Evolutionary conservation across 2,888 invertebrate genomes (phyloP).

Genomic region (Amphipyra berbera): DNA sequence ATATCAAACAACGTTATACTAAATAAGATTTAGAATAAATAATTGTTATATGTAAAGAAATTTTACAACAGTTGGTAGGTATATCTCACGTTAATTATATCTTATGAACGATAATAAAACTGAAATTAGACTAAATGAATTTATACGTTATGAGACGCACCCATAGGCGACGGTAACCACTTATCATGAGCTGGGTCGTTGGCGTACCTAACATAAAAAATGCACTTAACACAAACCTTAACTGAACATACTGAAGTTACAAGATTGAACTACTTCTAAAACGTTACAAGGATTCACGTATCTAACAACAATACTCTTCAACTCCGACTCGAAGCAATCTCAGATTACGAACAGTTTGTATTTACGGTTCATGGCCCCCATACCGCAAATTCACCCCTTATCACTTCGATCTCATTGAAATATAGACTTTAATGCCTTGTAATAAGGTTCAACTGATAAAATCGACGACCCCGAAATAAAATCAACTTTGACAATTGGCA

Average conservation of each 20-base stretch:
- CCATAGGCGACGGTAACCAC: too few species aligned
- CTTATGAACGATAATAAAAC: too few species aligned
- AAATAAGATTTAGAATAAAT: too few species aligned
- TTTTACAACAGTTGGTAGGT: too few species aligned
- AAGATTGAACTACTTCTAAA: constrained; percentile 1
- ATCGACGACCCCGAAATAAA: constrained; percentile 13
- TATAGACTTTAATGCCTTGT: neutral
- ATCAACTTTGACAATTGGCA: constrained; percentile 47
- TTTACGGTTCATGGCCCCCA: constrained; percentile 37
- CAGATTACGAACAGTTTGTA: constrained; percentile 46
- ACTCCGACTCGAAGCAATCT: constrained; percentile 34
- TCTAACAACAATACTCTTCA: constrained; percentile 33
- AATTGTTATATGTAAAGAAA: too few species aligned
- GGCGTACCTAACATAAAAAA: too few species aligned
- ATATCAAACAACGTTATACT: too few species aligned
- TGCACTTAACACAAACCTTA: neutral
- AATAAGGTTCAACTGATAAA: constrained; percentile 5
- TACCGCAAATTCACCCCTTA: constrained; percentile 27
- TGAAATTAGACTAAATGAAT: too few species aligned
- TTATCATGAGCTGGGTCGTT: too few species aligned
- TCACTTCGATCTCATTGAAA: neutral
- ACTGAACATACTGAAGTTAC: neutral
- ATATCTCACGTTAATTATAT: too few species aligned
- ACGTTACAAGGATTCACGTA: constrained; percentile 11
- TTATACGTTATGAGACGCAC: too few species aligned